Percentiles rank a stretch among this genome's conserved stretches.
phyloP scores from a whole-genome alignment of 2,888 invertebrate species.

The Melanotus villosus region DNA sequence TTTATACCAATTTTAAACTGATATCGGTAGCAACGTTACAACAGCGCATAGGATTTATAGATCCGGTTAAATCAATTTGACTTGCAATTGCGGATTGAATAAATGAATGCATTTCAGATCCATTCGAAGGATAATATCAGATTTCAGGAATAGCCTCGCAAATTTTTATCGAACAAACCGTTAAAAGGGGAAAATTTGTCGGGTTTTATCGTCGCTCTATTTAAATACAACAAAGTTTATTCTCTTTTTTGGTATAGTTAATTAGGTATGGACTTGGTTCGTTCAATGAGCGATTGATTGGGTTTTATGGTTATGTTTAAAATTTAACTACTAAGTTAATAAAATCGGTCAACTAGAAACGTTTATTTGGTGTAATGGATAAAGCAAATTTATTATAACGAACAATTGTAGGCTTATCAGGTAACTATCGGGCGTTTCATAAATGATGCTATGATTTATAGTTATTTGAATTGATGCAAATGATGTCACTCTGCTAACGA shows the following conservation, averaged over 20 bases:
- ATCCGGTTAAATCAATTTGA: constrained; percentile 41
- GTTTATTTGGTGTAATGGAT: constrained; percentile 22
- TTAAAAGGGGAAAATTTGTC: background rate
- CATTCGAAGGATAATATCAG: constrained; percentile 17
- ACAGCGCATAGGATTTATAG: constrained; percentile 31
- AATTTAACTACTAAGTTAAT: constrained; percentile 24
- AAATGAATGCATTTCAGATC: constrained; percentile 32
- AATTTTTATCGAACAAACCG: background rate
- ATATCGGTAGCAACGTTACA: constrained; percentile 19
- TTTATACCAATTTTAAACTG: constrained; percentile 11
- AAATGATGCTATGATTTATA: constrained; percentile 25
- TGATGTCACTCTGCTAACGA: constrained; percentile 35
- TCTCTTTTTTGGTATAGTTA: background rate
- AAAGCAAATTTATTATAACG: constrained; percentile 21
- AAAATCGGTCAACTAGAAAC: constrained; percentile 18
- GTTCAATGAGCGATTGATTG: constrained; percentile 4
- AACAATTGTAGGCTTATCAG: constrained; percentile 28
- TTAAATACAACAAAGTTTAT: no score
- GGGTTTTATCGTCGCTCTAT: background rate
- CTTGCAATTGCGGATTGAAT: constrained; percentile 37
- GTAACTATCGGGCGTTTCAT: constrained; percentile 26
- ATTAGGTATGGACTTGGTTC: background rate
- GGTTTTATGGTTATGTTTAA: background rate
- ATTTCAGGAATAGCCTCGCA: background rate
- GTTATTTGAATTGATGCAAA: constrained; percentile 38